Percentiles rank a stretch among this genome's conserved stretches.
Conservation (phyloP, 2,888 invertebrate genomes). For the Ischnus inquisitorius region DNA sequence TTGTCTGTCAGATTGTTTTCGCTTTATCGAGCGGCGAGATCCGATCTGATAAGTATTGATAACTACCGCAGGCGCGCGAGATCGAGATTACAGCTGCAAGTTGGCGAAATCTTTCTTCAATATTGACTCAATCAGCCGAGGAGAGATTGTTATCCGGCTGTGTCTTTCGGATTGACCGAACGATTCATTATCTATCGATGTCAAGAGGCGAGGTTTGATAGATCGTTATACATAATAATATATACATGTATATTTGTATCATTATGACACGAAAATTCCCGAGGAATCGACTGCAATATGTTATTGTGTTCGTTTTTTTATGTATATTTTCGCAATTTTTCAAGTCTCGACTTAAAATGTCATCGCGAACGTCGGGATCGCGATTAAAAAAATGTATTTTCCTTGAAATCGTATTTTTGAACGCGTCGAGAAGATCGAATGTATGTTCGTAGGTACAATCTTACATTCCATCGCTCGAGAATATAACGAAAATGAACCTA, state of each 20-base stretch:
- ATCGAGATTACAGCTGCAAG: neutral
- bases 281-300: neutral
- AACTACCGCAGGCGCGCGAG: neutral
- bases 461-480: neutral
- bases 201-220: constrained; percentile 49
- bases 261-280: neutral
- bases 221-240: constrained; percentile 15
- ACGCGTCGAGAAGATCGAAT: too few species aligned
- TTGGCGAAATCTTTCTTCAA: neutral
- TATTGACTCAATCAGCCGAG: neutral
- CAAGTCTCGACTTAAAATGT: neutral
- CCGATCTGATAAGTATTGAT: neutral
- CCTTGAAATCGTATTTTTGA: neutral
- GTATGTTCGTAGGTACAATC: neutral
- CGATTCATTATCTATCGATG: constrained; percentile 56
- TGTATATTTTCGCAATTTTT: neutral
- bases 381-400: neutral
- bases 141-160: neutral
- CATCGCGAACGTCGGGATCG: neutral
- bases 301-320: neutral
- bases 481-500: neutral
- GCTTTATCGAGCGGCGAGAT: neutral
- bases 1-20: neutral
- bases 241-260: constrained; percentile 9
- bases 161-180: neutral